Evolutionary conservation across 2,888 invertebrate genomes (phyloP).

Genomic region (Julus scanicus): DNA sequence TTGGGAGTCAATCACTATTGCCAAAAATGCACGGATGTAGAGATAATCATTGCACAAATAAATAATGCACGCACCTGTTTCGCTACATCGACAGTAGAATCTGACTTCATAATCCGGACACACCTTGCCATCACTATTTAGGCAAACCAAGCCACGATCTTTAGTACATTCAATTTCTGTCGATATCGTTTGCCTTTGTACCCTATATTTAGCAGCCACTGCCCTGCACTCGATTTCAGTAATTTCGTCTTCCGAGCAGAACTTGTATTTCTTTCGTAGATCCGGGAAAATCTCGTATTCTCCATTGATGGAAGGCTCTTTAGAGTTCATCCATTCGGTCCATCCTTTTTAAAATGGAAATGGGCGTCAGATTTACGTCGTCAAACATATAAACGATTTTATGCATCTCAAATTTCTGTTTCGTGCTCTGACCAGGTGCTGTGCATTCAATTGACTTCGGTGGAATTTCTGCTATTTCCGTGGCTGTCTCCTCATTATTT

Average conservation of each 20-base stretch:
- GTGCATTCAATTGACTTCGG: constrained; percentile 46
- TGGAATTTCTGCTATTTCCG: neutral
- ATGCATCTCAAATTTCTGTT: neutral
- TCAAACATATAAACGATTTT: neutral
- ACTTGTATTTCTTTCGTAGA: constrained; percentile 59
- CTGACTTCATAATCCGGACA: constrained; percentile 61
- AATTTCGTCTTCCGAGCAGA: constrained; percentile 61
- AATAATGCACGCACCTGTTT: constrained; percentile 50
- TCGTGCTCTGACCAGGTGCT: constrained; percentile 38
- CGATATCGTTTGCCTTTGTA: neutral
- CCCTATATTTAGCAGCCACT: constrained; percentile 41
- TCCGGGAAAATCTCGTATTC: constrained; percentile 59
- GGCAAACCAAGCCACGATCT: constrained; percentile 57
- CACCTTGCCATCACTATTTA: neutral
- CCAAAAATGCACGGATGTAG: no score
- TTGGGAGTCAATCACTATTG: no score
- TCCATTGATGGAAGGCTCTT: constrained; percentile 60
- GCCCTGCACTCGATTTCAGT: constrained; percentile 60
- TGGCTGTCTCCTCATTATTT: neutral
- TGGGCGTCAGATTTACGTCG: neutral
- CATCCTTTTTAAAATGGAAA: constrained; percentile 61
- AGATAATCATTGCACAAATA: neutral
- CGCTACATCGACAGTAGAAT: constrained; percentile 60
- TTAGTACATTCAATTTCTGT: constrained; percentile 55
- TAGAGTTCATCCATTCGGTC: constrained; percentile 64